Percentiles rank a stretch among this genome's conserved stretches.
These are phyloP conservation scores for Fratercula arctica DNA, from an alignment of 2,797 vertebrate species.

Conservation along the genomic window DNA sequence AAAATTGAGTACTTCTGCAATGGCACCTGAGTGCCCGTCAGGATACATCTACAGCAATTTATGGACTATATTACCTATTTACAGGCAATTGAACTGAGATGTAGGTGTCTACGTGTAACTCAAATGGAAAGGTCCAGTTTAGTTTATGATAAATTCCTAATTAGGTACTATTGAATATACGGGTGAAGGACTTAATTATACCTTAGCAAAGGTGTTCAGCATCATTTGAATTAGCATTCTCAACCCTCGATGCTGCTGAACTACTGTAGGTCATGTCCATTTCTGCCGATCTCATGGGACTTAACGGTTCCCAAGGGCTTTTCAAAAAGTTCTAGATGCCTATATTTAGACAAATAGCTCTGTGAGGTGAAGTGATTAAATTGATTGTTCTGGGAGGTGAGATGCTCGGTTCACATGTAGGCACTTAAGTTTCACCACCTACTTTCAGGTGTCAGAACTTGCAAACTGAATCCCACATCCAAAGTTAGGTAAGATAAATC, in stretches of 20 bases:
- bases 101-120: neutral
- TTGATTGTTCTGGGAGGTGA: neutral
- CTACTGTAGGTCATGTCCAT: neutral
- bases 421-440: neutral
- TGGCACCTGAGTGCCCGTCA: neutral
- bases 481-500: neutral
- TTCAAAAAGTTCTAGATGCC: neutral
- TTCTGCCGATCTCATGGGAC: neutral
- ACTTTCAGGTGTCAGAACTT: neutral
- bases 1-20: neutral
- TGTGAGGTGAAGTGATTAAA: neutral
- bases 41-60: neutral
- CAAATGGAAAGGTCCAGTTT: neutral
- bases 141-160: neutral
- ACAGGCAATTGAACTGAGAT: neutral
- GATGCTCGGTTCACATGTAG: neutral
- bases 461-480: neutral
- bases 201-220: neutral
- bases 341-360: too few relatives aligned
- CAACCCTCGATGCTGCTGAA: neutral
- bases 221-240: neutral
- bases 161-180: neutral
- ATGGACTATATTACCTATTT: neutral
- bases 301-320: neutral
- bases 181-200: neutral